These are phyloP conservation scores for Aurelia coerulea DNA, from an alignment of 30 jellyfish, hydroid and myxozoan species.

Conservation along the genomic window DNA sequence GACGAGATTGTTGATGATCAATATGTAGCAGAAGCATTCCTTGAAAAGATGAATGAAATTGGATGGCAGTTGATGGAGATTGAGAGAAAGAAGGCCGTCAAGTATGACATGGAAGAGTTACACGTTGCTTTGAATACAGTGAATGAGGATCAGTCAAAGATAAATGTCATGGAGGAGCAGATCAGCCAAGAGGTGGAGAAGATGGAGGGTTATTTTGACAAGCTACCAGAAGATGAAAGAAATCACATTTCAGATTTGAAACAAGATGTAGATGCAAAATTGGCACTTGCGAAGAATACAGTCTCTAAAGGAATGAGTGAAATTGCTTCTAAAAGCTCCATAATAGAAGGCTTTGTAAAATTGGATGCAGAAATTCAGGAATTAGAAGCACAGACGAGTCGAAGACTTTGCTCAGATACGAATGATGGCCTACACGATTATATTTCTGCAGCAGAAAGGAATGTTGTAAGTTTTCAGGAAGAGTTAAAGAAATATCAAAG, in stretches of 20 bases:
- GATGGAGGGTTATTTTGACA: not conserved
- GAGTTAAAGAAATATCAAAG: not conserved
- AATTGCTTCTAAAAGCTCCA: not conserved
- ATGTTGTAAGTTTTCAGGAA: not conserved
- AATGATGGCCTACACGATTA: not conserved
- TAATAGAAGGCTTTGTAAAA: not conserved
- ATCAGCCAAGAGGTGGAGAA: not conserved
- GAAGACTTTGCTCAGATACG: not conserved
- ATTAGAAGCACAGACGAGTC: not conserved
- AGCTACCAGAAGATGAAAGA: constrained; percentile 17
- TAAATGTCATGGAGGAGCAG: not conserved
- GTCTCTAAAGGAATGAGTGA: not conserved
- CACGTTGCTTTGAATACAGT: not conserved
- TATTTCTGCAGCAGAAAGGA: not conserved
- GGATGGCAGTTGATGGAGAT: not conserved
- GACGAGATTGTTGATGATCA: not conserved
- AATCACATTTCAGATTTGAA: not conserved
- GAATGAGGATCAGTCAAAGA: not conserved
- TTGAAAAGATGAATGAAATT: not conserved
- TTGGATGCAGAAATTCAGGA: not conserved
- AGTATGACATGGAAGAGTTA: not conserved
- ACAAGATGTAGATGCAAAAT: not conserved
- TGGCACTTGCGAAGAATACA: not conserved
- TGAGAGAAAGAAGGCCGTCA: not conserved
- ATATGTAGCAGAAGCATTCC: not conserved